A percentile compares a stretch with the other conserved stretches of the same genome.
Conservation (phyloP, 2,113 vertebrate genomes). For the Seriola quinqueradiata region DNA sequence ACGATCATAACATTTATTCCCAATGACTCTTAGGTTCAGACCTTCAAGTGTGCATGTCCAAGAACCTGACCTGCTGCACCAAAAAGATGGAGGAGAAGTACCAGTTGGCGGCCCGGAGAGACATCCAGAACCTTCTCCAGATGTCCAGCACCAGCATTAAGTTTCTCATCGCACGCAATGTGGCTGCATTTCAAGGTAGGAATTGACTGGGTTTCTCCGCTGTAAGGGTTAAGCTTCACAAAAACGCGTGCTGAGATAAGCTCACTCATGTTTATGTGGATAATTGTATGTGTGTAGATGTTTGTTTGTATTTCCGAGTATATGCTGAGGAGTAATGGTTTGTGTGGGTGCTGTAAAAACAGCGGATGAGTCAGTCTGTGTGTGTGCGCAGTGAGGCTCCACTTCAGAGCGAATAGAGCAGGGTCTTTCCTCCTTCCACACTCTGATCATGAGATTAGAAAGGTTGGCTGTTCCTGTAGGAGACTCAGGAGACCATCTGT, state of each 20-base stretch:
- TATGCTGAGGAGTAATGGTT: conserved; percentile 32
- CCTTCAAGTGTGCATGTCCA: conserved; percentile 89
- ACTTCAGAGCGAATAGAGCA: conserved; percentile 63
- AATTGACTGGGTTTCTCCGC: neutral
- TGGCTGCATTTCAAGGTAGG: conserved; percentile 93
- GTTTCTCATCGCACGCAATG: conserved; percentile 87
- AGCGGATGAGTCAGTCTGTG: conserved; percentile 46
- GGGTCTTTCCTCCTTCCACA: conserved; percentile 58
- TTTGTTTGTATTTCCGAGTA: conserved; percentile 49
- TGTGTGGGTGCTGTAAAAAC: conserved; percentile 68
- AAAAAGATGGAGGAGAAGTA: conserved; percentile 92
- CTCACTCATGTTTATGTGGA: conserved; percentile 39
- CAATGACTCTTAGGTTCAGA: conserved; percentile 82
- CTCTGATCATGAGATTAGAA: conserved; percentile 67
- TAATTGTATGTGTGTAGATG: conserved; percentile 50
- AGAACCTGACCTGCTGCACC: conserved; percentile 89
- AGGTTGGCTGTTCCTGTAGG: conserved; percentile 42
- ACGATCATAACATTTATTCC: conserved; percentile 12
- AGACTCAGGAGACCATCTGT: conserved; percentile 33
- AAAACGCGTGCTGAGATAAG: conserved; percentile 24
- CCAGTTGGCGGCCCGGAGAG: conserved; percentile 85
- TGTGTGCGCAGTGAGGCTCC: conserved; percentile 24
- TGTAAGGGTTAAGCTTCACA: neutral
- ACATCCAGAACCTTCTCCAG: conserved; percentile 90
- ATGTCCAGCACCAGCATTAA: conserved; percentile 87